These are phyloP conservation scores for Oasisia sp. DNA, from an alignment of 2,888 invertebrate species.

Conservation along the genomic window DNA sequence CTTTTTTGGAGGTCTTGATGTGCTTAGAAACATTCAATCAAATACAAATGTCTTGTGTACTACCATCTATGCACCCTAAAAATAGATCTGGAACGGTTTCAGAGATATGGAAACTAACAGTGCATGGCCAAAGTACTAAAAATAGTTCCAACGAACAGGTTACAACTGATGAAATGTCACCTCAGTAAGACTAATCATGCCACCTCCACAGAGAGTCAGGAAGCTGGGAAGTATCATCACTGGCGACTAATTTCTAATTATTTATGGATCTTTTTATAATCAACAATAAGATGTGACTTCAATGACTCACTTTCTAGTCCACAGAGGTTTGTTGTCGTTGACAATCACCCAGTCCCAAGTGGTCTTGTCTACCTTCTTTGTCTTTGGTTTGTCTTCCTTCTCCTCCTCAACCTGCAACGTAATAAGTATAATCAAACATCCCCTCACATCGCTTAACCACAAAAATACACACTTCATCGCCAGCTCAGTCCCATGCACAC, in stretches of 20 bases:
- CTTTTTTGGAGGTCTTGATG: no score
- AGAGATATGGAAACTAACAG: no score
- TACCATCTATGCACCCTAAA: no score
- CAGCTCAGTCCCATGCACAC: neutral
- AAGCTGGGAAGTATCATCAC: slow-evolving; percentile 1
- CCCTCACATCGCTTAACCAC: neutral
- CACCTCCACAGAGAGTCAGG: neutral
- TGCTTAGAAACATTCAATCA: no score
- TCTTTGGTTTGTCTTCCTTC: slow-evolving; percentile 72
- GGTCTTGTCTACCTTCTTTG: slow-evolving; percentile 89
- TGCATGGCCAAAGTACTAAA: no score
- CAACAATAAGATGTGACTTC: neutral
- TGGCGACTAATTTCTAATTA: neutral
- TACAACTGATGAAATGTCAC: neutral
- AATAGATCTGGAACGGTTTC: no score
- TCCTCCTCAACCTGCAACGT: slow-evolving; percentile 38
- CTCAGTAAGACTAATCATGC: slow-evolving; percentile 13
- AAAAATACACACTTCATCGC: neutral
- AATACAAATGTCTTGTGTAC: no score
- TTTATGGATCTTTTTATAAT: neutral
- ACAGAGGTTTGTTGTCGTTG: slow-evolving; percentile 97
- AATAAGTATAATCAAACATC: slow-evolving; percentile 71
- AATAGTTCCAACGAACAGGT: no score
- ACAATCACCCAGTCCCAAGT: slow-evolving; percentile 98
- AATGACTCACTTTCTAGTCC: slow-evolving; percentile 85